phyloP scores from a whole-genome alignment of 2,113 vertebrate genomes.

The Tonatia bakeri region DNA sequence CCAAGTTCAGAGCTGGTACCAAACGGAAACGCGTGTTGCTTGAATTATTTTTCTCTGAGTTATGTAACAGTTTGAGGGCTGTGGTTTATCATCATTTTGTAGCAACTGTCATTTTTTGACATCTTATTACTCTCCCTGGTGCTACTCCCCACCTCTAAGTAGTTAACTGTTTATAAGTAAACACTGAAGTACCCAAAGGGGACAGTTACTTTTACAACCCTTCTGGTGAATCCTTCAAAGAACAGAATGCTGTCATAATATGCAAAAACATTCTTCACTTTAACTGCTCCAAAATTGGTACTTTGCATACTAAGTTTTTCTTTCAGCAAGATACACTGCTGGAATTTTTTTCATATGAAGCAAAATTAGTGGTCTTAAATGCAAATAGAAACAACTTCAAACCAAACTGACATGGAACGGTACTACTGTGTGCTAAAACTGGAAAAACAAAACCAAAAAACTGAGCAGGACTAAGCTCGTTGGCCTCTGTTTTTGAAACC shows the following conservation, averaged over 20 bases:
- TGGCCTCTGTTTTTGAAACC: neutral
- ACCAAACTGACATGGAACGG: neutral
- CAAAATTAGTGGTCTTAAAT: neutral
- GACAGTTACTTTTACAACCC: neutral
- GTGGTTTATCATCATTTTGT: neutral
- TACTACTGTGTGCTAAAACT: neutral
- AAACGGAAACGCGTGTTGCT: accelerated
- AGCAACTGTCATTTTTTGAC: neutral
- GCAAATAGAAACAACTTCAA: neutral
- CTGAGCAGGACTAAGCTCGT: neutral
- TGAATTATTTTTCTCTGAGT: neutral
- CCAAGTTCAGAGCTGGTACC: neutral
- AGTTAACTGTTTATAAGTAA: neutral
- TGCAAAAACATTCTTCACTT: neutral
- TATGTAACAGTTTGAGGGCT: neutral
- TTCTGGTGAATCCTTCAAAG: neutral
- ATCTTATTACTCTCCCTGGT: neutral
- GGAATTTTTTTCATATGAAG: neutral
- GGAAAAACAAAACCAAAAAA: neutral
- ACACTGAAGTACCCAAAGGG: neutral
- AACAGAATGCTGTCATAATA: constrained; percentile 5
- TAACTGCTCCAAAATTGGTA: neutral
- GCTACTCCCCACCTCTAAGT: neutral
- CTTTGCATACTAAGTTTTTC: neutral
- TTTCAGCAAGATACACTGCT: neutral